Base-by-base conservation (phyloP, 2,113 vertebrate species). In the Sylvia atricapilla region DNA sequence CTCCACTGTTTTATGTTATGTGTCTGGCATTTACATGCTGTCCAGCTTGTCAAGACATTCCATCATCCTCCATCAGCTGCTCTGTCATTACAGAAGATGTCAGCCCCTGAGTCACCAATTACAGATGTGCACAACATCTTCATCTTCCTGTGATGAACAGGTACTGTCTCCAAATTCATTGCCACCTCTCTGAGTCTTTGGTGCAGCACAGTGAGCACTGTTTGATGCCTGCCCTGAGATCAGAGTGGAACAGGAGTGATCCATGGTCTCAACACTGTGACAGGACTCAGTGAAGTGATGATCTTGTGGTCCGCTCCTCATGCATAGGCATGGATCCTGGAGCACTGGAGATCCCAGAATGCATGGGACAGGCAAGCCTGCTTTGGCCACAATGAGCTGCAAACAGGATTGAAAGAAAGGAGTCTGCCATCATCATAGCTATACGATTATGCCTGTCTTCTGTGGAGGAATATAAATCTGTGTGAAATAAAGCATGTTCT, bases 241-340 rank as follows among this genome's bases (percentile, higher is more conserved):
- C 0, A 0, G 25, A 43, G 15, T 1, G 1, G 59, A 73, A 27
- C 9, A 44, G 31, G 11, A 3, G 2, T 20, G 25, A 73, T 30
- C 41, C 18, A 9, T 9, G 20, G 10, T 6, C 23, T 52, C 21
- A 56, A 50, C 13, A 7, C 7, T 6, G 2, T 41, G 43, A 44
- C 18, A 75, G 31, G 31, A 58, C 15, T 0, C 52, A 39, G 27
- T 14, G 10, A 86, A 41, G 3, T 30, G 14, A 31, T 2, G 0
- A 0, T 31, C 16, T 67, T 35, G 30, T 83, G 44, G 10, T 41
- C 24, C 56, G 49, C 15, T 62, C 5, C 37, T 44, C 1, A 0
- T 17, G 18, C 6, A 8, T 11, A 53, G 31, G 13, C 28, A 37
- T 20, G 30, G 33, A 7, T 74, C 20, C 55, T 58, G 47, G 28